Percentiles rank a stretch among this genome's conserved stretches.
Conservation (phyloP, 2,888 invertebrate species). For the Drosophila dives region DNA sequence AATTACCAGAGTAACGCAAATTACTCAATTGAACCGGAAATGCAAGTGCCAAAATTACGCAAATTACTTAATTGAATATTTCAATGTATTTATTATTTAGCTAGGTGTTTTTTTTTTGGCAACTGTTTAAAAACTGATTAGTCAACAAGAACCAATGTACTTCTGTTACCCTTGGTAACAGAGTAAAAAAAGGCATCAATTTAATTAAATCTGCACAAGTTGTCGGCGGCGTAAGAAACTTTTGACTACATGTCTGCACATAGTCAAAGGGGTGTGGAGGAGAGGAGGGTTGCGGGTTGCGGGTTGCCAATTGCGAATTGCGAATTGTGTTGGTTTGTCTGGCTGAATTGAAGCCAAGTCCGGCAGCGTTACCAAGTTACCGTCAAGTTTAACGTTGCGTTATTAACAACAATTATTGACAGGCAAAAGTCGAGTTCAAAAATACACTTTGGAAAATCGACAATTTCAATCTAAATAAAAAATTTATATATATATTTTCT, state of each 20-base stretch:
- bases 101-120: not conserved
- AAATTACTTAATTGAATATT: conserved; percentile 22
- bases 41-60: conserved; percentile 27
- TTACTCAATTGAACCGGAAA: conserved; percentile 21
- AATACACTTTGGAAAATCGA: conserved; percentile 1
- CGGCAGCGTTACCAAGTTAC: conserved; percentile 54
- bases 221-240: conserved; percentile 50
- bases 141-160: not conserved
- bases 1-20: not conserved
- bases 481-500: not conserved
- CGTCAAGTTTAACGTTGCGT: conserved; percentile 66
- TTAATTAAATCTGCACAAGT: conserved; percentile 68
- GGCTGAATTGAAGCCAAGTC: conserved; percentile 21
- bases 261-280: not conserved
- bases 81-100: not conserved
- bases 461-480: not conserved
- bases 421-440: conserved; percentile 26
- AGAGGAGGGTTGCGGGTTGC: not conserved
- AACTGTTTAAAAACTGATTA: not conserved
- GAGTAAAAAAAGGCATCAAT: conserved; percentile 31
- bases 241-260: conserved; percentile 19
- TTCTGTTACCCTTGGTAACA: not conserved
- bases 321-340: not conserved
- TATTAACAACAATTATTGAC: conserved; percentile 75
- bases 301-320: not conserved